phyloP scores from a whole-genome alignment of 2,888 invertebrate species.

The Stenodema calcarata region DNA sequence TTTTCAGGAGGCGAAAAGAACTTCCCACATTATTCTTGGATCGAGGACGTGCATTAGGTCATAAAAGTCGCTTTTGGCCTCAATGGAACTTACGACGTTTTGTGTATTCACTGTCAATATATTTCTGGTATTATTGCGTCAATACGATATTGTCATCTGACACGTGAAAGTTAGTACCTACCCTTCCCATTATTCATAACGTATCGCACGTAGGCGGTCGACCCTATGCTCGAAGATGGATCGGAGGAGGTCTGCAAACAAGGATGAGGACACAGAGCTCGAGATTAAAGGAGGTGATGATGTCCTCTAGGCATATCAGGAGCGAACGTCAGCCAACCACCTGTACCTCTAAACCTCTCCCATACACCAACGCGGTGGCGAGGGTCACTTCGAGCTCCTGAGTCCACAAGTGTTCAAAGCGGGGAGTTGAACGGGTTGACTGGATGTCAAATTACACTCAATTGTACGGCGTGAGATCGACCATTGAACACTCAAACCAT shows the following conservation, averaged over 20 bases:
- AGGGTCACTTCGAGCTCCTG: not conserved
- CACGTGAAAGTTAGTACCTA: too few species aligned
- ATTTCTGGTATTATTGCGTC: too few species aligned
- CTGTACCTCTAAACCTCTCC: not conserved
- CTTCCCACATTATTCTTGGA: too few species aligned
- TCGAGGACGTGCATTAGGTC: too few species aligned
- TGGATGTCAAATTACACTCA: not conserved
- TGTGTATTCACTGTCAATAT: too few species aligned
- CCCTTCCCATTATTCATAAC: too few species aligned
- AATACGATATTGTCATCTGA: too few species aligned
- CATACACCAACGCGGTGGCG: not conserved
- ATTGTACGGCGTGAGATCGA: not conserved
- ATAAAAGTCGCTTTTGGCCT: too few species aligned
- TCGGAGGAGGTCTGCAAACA: not conserved
- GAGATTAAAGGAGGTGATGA: not conserved
- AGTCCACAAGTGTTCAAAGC: not conserved
- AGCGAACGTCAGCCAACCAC: not conserved
- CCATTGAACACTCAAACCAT: not conserved
- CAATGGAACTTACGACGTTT: too few species aligned
- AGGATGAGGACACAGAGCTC: not conserved
- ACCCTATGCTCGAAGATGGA: not conserved
- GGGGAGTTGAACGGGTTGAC: not conserved
- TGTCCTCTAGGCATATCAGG: not conserved
- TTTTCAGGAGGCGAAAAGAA: too few species aligned
- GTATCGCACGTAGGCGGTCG: too few species aligned